Conservation (phyloP, 2,113 vertebrate genomes). For the Cryptotis parvus region DNA sequence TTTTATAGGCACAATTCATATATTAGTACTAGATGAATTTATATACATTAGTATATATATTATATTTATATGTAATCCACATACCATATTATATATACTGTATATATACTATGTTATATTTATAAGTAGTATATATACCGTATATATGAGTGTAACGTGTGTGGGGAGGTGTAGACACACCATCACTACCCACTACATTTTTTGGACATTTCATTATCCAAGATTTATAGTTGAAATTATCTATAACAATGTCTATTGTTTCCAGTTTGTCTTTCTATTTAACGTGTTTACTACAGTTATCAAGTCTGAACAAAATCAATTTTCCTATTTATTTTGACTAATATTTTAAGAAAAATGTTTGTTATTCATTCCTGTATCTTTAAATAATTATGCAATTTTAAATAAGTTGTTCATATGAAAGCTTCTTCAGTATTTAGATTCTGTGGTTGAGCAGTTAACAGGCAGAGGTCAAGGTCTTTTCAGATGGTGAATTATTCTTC, state of each 20-base stretch:
- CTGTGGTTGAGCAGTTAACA: slow-evolving; percentile 13
- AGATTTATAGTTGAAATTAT: not conserved
- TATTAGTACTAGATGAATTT: not conserved
- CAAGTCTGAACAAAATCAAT: slow-evolving; percentile 34
- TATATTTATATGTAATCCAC: no score
- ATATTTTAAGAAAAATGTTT: not conserved
- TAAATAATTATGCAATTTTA: not conserved
- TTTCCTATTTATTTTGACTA: not conserved
- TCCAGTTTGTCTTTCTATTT: not conserved
- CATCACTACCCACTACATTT: not conserved
- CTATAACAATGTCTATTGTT: not conserved
- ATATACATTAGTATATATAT: no score
- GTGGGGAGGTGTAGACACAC: no score
- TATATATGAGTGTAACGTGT: no score
- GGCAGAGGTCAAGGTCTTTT: slow-evolving; percentile 59
- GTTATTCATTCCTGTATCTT: not conserved
- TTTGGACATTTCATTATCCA: slow-evolving; percentile 26
- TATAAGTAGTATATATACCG: no score
- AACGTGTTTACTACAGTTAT: not conserved
- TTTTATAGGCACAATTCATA: not conserved
- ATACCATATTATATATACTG: no score
- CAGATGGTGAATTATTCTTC: slow-evolving; percentile 45
- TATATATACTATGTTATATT: no score
- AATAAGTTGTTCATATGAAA: slow-evolving; percentile 8
- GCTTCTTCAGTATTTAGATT: not conserved